These are phyloP conservation scores for Therioaphis trifolii DNA, from an alignment of 2,888 invertebrate species.

Conservation along the genomic window DNA sequence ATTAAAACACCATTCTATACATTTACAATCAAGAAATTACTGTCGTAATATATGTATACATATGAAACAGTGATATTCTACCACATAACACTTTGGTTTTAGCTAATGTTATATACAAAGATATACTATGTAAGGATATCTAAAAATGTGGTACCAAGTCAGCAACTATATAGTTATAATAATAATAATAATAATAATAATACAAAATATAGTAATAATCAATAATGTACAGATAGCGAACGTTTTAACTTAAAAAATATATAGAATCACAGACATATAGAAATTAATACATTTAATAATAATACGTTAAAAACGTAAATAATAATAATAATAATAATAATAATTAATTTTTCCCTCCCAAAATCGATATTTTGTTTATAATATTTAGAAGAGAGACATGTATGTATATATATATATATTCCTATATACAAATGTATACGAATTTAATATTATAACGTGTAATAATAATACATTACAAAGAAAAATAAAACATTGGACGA, in stretches of 20 bases:
- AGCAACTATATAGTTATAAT: conserved; percentile 25
- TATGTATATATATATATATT: too few relatives aligned
- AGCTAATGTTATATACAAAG: conserved; percentile 50
- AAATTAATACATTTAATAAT: conserved; percentile 53
- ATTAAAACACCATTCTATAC: conserved; percentile 42
- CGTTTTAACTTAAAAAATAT: conserved; percentile 49
- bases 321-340: conserved; percentile 28
- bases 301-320: conserved; percentile 3
- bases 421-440: not conserved
- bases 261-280: conserved; percentile 60
- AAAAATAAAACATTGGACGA: conserved; percentile 14
- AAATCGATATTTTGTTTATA: not conserved
- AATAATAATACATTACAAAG: not conserved
- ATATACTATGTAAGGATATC: conserved; percentile 27
- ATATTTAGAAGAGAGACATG: not conserved
- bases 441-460: not conserved
- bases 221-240: conserved; percentile 41
- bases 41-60: conserved; percentile 19
- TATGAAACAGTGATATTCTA: conserved; percentile 44
- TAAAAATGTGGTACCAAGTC: conserved; percentile 39
- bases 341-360: not conserved
- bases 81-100: conserved; percentile 58
- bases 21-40: conserved; percentile 44
- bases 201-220: conserved; percentile 24
- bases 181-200: conserved; percentile 45